Percentiles rank a stretch among this genome's conserved stretches.
These are phyloP conservation scores for Marcusenius ussheri DNA, from an alignment of 2,113 vertebrate species.

Conservation along the genomic window DNA sequence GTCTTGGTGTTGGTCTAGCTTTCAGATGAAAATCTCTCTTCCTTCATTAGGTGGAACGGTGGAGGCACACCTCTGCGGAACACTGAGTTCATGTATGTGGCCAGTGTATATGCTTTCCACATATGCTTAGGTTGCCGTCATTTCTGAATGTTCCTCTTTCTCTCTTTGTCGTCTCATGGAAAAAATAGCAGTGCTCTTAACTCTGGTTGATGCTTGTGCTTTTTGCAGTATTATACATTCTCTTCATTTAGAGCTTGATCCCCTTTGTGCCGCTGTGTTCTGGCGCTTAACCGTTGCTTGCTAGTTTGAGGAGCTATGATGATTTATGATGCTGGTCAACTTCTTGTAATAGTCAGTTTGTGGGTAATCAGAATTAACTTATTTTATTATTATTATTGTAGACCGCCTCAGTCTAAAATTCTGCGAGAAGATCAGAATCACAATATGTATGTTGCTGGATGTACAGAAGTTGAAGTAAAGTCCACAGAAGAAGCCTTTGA, in stretches of 20 bases:
- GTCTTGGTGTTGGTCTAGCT: conserved; percentile 20
- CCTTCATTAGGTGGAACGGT: conserved; percentile 86
- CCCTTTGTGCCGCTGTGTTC: background rate
- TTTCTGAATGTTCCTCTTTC: background rate
- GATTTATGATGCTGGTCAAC: background rate
- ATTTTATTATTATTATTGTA: conserved; percentile 39
- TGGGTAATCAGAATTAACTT: background rate
- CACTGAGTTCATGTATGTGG: conserved; percentile 89
- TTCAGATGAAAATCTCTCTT: conserved; percentile 47
- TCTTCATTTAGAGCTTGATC: background rate
- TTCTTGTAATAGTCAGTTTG: background rate
- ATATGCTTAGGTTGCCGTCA: background rate
- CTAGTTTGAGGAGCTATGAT: background rate
- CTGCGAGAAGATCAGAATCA: conserved; percentile 93
- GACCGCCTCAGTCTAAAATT: conserved; percentile 84
- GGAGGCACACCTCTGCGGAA: conserved; percentile 81
- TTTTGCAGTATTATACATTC: background rate
- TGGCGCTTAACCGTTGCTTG: background rate
- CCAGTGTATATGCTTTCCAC: conserved; percentile 37
- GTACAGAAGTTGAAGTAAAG: conserved; percentile 91
- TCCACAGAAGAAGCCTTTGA: conserved; percentile 82
- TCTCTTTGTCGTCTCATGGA: background rate
- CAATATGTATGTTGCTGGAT: conserved; percentile 92
- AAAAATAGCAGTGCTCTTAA: background rate
- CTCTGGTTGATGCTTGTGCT: background rate